Percentiles rank a stretch among this genome's conserved stretches.
phyloP scores from a whole-genome alignment of 2,888 invertebrate genomes.

The Halocaridina rubra region DNA sequence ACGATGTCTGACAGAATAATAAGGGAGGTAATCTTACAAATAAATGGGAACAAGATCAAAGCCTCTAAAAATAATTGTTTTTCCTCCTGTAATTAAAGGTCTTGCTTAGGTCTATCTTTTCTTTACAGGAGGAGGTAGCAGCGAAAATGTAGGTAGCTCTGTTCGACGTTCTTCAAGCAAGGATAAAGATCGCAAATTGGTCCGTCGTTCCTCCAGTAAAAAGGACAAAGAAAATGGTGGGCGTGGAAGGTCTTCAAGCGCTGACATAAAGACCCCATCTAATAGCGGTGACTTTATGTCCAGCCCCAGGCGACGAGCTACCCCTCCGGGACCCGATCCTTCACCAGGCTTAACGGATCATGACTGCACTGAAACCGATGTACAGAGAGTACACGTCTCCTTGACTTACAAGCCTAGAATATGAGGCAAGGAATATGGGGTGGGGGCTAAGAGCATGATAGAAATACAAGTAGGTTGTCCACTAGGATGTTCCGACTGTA shows the following conservation, averaged over 20 bases:
- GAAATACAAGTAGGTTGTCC: not conserved
- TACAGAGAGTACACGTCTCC: constrained; percentile 72
- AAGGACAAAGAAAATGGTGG: constrained; percentile 72
- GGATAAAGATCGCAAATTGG: constrained; percentile 70
- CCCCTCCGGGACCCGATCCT: constrained; percentile 39
- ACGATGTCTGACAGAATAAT: too few species aligned
- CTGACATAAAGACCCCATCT: constrained; percentile 42
- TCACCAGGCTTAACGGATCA: constrained; percentile 67
- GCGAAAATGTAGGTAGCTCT: constrained; percentile 45
- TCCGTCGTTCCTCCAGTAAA: constrained; percentile 71
- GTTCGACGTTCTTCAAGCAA: constrained; percentile 71
- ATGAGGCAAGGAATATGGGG: constrained; percentile 65
- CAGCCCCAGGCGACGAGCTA: constrained; percentile 38
- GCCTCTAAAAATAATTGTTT: too few species aligned
- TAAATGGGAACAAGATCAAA: too few species aligned
- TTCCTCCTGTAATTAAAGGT: too few species aligned
- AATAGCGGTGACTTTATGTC: constrained; percentile 32
- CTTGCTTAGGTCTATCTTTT: too few species aligned
- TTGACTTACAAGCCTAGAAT: constrained; percentile 72
- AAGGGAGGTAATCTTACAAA: too few species aligned
- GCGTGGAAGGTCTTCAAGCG: constrained; percentile 48
- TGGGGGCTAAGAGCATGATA: not conserved
- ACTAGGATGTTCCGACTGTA: not conserved
- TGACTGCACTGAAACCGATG: constrained; percentile 72
- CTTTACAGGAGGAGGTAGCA: constrained; percentile 47